These are phyloP conservation scores for Hepsetus odoe DNA, from an alignment of 2,113 vertebrate species.

Conservation along the genomic window DNA sequence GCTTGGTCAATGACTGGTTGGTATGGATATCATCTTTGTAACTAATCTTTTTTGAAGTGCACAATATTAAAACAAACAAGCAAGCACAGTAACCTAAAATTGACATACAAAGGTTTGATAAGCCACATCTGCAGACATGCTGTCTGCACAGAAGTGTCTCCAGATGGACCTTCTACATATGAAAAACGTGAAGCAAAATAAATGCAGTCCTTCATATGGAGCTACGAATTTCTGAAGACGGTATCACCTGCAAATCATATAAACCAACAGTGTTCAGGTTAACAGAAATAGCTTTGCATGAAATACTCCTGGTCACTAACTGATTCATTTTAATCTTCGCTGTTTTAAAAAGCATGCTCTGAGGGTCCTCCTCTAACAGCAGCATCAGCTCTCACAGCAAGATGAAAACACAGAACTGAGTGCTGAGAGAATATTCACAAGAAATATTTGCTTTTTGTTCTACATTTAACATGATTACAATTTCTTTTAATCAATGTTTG, in stretches of 20 bases:
- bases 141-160: constrained; percentile 48
- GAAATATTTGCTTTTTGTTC: too few species aligned
- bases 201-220: background rate
- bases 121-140: too few species aligned
- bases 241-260: background rate
- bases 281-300: too few species aligned
- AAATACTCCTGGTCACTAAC: too few species aligned
- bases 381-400: too few species aligned
- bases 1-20: background rate
- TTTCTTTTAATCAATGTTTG: too few species aligned
- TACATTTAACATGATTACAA: too few species aligned
- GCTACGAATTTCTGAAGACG: background rate
- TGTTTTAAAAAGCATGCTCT: too few species aligned
- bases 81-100: constrained; percentile 30
- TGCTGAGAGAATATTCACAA: too few species aligned
- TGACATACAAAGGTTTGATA: background rate
- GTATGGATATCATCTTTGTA: background rate
- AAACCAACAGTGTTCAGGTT: background rate
- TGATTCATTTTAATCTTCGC: too few species aligned
- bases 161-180: constrained; percentile 46
- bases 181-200: background rate
- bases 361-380: too few species aligned
- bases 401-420: too few species aligned
- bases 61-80: constrained; percentile 40
- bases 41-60: constrained; percentile 13